phyloP scores from a whole-genome alignment of 2,888 invertebrate genomes.

The Gnatocerus cornutus region DNA sequence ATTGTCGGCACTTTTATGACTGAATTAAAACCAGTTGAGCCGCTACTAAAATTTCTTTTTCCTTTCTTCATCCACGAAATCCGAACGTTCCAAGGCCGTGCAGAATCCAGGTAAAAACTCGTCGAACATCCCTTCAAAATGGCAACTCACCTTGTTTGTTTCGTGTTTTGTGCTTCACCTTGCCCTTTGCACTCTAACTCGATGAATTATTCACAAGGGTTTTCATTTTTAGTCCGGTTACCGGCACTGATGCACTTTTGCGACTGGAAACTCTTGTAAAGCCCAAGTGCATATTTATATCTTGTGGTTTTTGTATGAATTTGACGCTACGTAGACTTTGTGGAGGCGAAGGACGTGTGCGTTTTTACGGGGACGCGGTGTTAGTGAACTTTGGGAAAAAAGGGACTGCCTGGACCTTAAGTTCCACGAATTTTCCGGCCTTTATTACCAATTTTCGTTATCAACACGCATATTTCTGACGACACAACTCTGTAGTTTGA shows the following conservation, averaged over 20 bases:
- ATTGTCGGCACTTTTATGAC: background rate
- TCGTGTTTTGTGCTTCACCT: slow-evolving; percentile 14
- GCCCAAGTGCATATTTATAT: slow-evolving; percentile 35
- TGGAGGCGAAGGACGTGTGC: background rate
- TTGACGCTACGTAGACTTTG: slow-evolving; percentile 9
- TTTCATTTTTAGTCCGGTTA: background rate
- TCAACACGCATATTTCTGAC: too few relatives aligned
- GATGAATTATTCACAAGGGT: background rate
- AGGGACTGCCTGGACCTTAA: too few relatives aligned
- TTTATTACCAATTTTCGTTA: too few relatives aligned
- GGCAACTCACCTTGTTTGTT: background rate
- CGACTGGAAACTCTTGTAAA: slow-evolving; percentile 18
- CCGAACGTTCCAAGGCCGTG: too few relatives aligned
- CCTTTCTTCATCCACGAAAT: background rate
- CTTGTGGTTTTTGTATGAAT: slow-evolving; percentile 4
- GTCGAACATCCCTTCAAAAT: too few relatives aligned
- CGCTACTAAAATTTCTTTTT: background rate
- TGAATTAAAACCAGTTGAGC: slow-evolving; percentile 2
- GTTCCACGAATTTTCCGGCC: too few relatives aligned
- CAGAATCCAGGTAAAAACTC: too few relatives aligned
- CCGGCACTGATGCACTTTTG: slow-evolving; percentile 5
- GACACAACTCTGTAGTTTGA: too few relatives aligned
- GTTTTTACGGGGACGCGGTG: slow-evolving; percentile 15
- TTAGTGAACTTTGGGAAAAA: slow-evolving; percentile 11
- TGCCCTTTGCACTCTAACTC: slow-evolving; percentile 11